A percentile compares a stretch with the other conserved stretches of the same genome.
phyloP scores from a whole-genome alignment of 2,113 vertebrate genomes.

The Hystrix cristata region DNA sequence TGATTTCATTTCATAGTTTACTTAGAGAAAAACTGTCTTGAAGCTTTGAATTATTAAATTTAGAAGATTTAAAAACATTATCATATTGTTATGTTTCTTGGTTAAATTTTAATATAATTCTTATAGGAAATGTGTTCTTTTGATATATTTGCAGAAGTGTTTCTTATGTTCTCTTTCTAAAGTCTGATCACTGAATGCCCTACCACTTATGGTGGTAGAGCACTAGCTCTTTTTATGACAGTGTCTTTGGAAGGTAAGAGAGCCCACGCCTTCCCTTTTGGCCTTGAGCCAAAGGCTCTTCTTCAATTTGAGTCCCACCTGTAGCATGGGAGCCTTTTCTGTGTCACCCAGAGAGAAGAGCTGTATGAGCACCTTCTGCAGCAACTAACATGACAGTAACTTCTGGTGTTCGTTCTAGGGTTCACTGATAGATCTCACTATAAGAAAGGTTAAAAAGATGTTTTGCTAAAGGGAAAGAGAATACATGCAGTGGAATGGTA shows the following conservation, averaged over 20 bases:
- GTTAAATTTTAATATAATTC: conserved; percentile 53
- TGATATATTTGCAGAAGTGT: conserved; percentile 40
- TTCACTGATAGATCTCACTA: neutral
- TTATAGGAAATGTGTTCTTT: conserved; percentile 7
- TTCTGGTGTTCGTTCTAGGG: neutral
- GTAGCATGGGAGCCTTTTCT: neutral
- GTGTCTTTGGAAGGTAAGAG: neutral
- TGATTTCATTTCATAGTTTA: conserved; percentile 60
- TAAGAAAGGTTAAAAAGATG: neutral
- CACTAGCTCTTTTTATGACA: neutral
- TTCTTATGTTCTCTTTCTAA: conserved; percentile 60
- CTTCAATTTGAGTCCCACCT: conserved; percentile 8
- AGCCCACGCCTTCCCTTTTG: neutral
- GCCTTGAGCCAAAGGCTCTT: neutral
- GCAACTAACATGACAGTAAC: too few relatives aligned
- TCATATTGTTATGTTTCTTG: conserved; percentile 13
- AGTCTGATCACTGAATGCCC: neutral
- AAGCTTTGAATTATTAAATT: conserved; percentile 56
- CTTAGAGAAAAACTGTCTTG: conserved; percentile 35
- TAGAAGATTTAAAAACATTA: conserved; percentile 43
- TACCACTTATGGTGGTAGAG: neutral
- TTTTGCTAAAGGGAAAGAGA: neutral
- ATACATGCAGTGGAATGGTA: neutral
- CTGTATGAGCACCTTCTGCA: neutral
- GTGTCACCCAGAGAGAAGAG: neutral